Percentiles rank a stretch among this genome's conserved stretches.
These are phyloP conservation scores for Entelurus aequoreus DNA, from an alignment of 2,113 vertebrate species.

Conservation along the genomic window DNA sequence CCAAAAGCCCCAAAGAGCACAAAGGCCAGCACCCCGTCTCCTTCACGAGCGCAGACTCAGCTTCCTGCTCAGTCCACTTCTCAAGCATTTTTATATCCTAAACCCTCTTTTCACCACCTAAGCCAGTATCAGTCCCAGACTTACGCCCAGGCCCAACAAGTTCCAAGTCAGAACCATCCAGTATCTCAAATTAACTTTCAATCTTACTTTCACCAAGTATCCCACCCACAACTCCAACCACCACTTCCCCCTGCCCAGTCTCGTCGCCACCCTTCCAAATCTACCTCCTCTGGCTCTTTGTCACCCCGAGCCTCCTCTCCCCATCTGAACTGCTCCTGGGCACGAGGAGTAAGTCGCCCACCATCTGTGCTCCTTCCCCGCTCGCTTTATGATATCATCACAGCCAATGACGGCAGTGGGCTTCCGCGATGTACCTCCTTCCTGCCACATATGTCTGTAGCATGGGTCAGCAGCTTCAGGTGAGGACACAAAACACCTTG, in stretches of 20 bases:
- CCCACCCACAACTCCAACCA: slow-evolving; percentile 22
- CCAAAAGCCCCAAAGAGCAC: slow-evolving; percentile 36
- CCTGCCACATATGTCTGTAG: slow-evolving; percentile 85
- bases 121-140: slow-evolving; percentile 25
- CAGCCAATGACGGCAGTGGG: slow-evolving; percentile 82
- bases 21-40: slow-evolving; percentile 16
- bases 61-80: slow-evolving; percentile 21
- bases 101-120: slow-evolving; percentile 24
- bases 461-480: slow-evolving; percentile 92
- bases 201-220: slow-evolving; percentile 19
- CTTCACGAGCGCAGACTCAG: slow-evolving; percentile 34
- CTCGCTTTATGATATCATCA: slow-evolving; percentile 83
- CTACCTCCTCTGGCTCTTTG: slow-evolving; percentile 69
- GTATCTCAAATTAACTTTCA: slow-evolving; percentile 20
- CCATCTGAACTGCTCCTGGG: slow-evolving; percentile 79
- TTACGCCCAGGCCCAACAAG: slow-evolving; percentile 33
- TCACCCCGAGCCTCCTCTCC: slow-evolving; percentile 67
- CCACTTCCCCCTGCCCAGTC: slow-evolving; percentile 2
- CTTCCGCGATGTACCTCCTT: slow-evolving; percentile 91
- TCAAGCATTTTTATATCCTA: slow-evolving; percentile 33
- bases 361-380: slow-evolving; percentile 89
- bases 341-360: slow-evolving; percentile 78
- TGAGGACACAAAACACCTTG: slow-evolving; percentile 13
- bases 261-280: slow-evolving; percentile 58
- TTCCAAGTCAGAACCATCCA: slow-evolving; percentile 23